A percentile compares a stretch with the other conserved stretches of the same genome.
Evolutionary conservation across 2,888 invertebrate species (phyloP).

Genomic region (Tipula confusa): DNA sequence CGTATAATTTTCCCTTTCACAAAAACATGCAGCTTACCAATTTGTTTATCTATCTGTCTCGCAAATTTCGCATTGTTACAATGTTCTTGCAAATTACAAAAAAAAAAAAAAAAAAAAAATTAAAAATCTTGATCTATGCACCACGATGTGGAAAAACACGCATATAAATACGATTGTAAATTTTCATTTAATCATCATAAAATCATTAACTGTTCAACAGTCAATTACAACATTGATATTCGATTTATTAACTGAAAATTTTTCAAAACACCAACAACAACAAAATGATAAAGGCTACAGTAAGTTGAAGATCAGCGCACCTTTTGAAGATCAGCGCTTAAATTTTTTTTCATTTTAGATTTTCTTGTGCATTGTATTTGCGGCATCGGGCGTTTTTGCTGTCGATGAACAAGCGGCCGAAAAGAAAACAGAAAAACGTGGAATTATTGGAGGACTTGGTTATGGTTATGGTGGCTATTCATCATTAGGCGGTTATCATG

Average conservation of each 20-base stretch:
- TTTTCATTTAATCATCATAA: neutral
- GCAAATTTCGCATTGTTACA: neutral
- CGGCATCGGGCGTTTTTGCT: neutral
- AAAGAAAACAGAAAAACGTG: constrained; percentile 31
- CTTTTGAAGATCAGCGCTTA: neutral
- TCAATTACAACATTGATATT: neutral
- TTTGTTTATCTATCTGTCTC: neutral
- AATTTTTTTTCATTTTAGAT: neutral
- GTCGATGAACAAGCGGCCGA: neutral
- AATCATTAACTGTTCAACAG: neutral
- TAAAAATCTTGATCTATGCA: neutral
- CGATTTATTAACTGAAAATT: neutral
- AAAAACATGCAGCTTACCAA: neutral
- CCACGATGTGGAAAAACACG: neutral
- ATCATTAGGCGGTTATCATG: neutral
- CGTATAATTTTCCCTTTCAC: neutral
- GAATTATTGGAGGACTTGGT: constrained; percentile 16
- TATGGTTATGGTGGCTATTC: neutral
- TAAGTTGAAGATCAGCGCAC: neutral
- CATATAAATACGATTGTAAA: neutral
- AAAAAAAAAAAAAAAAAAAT: no score
- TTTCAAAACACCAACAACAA: neutral
- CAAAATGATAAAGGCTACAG: neutral
- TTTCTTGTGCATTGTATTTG: neutral
- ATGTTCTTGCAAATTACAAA: neutral